phyloP scores from a whole-genome alignment of 2,797 vertebrate genomes.

The Poeciliopsis gracilis region DNA sequence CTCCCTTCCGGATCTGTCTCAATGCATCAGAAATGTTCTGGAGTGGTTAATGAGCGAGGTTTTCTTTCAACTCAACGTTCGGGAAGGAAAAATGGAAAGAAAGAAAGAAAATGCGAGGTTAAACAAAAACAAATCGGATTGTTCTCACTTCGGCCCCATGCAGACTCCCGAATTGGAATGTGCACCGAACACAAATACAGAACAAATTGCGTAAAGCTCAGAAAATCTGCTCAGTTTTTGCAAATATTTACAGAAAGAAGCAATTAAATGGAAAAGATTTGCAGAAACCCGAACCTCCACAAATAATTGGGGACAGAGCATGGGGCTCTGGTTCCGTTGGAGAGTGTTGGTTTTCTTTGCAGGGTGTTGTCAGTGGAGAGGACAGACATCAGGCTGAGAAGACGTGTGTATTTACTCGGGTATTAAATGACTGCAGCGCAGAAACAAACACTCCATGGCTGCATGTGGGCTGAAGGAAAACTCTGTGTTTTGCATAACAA shows the following conservation, averaged over 20 bases:
- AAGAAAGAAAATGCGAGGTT: not conserved
- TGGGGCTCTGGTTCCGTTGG: conserved; percentile 51
- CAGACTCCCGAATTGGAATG: conserved; percentile 36
- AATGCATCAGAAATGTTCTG: not conserved
- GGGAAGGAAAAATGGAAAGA: not conserved
- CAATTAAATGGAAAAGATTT: conserved; percentile 77
- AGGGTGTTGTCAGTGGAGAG: conserved; percentile 50
- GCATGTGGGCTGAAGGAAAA: conserved; percentile 54
- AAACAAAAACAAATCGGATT: conserved; percentile 27
- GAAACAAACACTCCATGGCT: conserved; percentile 63
- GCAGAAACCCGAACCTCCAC: conserved; percentile 75
- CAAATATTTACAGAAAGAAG: conserved; percentile 78
- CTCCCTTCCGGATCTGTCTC: not conserved
- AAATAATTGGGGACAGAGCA: conserved; percentile 67
- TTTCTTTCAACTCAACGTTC: not conserved
- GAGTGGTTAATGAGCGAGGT: not conserved
- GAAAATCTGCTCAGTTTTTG: conserved; percentile 56
- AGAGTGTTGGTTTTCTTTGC: conserved; percentile 45
- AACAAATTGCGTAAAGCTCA: conserved; percentile 20
- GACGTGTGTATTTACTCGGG: conserved; percentile 73
- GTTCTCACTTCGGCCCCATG: conserved; percentile 26
- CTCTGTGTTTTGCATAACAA: conserved; percentile 49
- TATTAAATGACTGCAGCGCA: conserved; percentile 63
- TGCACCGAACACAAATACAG: conserved; percentile 32
- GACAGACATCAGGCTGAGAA: conserved; percentile 60